Base-by-base conservation (phyloP, 2,113 vertebrate species). In the Chamaea fasciata region DNA sequence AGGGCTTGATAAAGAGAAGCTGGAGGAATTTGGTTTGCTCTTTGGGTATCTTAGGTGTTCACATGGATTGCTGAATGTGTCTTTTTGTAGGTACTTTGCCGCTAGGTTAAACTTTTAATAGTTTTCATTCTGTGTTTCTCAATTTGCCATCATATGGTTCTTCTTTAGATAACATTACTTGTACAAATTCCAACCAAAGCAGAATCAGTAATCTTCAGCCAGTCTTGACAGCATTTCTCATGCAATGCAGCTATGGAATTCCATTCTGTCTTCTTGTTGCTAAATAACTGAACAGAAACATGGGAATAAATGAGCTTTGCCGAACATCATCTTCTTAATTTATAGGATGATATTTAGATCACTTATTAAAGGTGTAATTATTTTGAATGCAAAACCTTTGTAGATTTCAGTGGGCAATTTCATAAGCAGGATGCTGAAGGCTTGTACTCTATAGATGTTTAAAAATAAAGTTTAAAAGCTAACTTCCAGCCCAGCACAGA, bases 81-180 rank as follows among this genome's bases (percentile, higher is more conserved):
- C 46, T 42, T 17, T 21, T 82, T 81, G 89, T 91, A 90, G 71
- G 60, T 90, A 70, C 55, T 97, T 94, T 95, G 81, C 91, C 3
- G 3, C 81, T 90, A 92, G 91, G 81, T 95, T 95, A 88, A 95
- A 71, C 90, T 94, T 94, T 94, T 31, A 90, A 90, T 91, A 87
- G 63, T 69, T 96, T 95, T 95, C 81, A 64, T 83, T 96, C 83
- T 91, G 71, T 55, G 53, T 84, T 96, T 85, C 94, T 95, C 95
- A 94, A 89, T 97, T 98, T 97, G 92, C 92, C 37, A 30, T 97
- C 97, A 96, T 92, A 82, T 92, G 96, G 92, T 97, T 97, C 60
- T 97, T 95, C 88, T 97, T 98, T 97, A 97, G 95, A 94, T 97
- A 96, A 93, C 93, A 94, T 90, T 95, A 96, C 86, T 96, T 95